Conservation (phyloP, 1,140 invertebrate genomes). For the Camponotus vicinus region DNA sequence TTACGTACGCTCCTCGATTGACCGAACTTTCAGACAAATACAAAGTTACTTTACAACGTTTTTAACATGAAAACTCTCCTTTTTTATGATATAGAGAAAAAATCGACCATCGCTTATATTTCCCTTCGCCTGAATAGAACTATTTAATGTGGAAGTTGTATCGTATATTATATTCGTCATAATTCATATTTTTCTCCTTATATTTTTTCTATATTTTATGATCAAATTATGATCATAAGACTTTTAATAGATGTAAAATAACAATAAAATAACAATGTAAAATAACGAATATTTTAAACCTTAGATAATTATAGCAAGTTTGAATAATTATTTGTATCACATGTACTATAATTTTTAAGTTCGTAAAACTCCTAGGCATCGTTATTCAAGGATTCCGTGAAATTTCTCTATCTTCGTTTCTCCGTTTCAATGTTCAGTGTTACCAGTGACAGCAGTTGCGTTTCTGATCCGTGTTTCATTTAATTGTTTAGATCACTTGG, state of each 20-base stretch:
- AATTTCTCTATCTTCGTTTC: slow-evolving; percentile 67
- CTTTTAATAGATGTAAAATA: background rate
- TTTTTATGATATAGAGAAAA: background rate
- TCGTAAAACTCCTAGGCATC: background rate
- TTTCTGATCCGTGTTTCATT: slow-evolving; percentile 63
- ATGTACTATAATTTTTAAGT: background rate
- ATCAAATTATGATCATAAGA: background rate
- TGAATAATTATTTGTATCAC: background rate
- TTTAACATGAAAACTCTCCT: slow-evolving; percentile 23
- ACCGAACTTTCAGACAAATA: slow-evolving; percentile 18
- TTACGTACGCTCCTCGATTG: slow-evolving; percentile 11
- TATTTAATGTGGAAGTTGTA: slow-evolving; percentile 16
- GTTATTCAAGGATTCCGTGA: slow-evolving; percentile 32
- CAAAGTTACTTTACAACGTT: slow-evolving; percentile 15
- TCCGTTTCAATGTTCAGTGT: slow-evolving; percentile 63
- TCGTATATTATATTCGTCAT: background rate
- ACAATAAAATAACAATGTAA: background rate
- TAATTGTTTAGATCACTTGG: too few species aligned
- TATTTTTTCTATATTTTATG: background rate
- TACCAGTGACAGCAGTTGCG: slow-evolving; percentile 68
- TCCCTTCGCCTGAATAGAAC: background rate
- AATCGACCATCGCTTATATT: slow-evolving; percentile 19
- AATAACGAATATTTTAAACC: background rate
- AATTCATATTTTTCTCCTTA: background rate
- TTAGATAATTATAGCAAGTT: background rate